Evolutionary conservation across 2,113 vertebrate genomes (phyloP).

Genomic region (Podarcis cretensis): DNA sequence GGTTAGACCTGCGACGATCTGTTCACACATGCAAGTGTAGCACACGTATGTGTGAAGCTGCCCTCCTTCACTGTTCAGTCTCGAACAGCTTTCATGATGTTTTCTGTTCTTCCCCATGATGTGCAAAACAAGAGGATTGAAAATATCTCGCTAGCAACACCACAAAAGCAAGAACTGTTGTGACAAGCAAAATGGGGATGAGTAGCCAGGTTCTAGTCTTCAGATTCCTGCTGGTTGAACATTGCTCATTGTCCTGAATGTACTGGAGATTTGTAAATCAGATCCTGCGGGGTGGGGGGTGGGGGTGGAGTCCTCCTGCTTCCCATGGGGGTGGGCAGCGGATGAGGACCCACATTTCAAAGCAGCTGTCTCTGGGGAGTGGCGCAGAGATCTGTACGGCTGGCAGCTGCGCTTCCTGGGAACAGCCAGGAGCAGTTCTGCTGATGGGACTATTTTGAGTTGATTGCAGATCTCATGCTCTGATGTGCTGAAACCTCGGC

Average conservation of each 20-base stretch:
- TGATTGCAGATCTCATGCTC: not conserved
- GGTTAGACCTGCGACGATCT: not conserved
- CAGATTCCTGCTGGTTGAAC: not conserved
- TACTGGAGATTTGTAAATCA: not conserved
- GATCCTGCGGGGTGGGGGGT: not conserved
- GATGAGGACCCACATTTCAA: not conserved
- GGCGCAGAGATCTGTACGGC: not conserved
- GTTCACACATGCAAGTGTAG: not conserved
- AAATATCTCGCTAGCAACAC: not conserved
- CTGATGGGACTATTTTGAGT: not conserved
- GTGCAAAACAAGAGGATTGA: not conserved
- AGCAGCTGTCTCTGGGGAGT: slow-evolving; percentile 8
- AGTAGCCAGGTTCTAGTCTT: not conserved
- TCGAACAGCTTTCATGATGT: not conserved
- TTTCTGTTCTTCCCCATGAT: not conserved
- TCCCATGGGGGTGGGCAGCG: not conserved
- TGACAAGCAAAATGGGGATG: not conserved
- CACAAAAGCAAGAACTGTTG: not conserved
- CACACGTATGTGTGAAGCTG: not conserved
- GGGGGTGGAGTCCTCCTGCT: not conserved
- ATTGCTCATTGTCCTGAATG: not conserved
- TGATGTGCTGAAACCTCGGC: not conserved
- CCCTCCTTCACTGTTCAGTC: not conserved
- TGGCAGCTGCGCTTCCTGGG: slow-evolving; percentile 7
- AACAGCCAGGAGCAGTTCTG: slow-evolving; percentile 15